phyloP scores from a whole-genome alignment of 2,888 invertebrate genomes.

The Allygus modestus region DNA sequence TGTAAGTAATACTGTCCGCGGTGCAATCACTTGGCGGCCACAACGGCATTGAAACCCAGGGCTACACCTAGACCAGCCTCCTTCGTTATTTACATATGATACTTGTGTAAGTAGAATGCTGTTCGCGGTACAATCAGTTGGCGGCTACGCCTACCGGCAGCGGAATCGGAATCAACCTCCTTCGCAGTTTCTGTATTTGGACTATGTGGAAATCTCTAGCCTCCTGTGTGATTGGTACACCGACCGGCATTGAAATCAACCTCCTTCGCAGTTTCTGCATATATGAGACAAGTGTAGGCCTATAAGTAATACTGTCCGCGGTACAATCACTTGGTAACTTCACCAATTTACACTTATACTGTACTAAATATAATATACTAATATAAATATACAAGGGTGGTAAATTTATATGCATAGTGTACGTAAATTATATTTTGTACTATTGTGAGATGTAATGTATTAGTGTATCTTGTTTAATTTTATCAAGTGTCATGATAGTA shows the following conservation, averaged over 20 bases:
- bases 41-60: not conserved
- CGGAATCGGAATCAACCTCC: not conserved
- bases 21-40: not conserved
- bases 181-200: not conserved
- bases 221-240: too few relatives aligned
- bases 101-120: not conserved
- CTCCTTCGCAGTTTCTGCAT: constrained; percentile 3
- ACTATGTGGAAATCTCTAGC: too few relatives aligned
- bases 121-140: not conserved
- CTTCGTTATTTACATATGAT: constrained; percentile 16
- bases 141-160: not conserved
- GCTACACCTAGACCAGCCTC: too few relatives aligned
- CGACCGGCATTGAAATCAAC: not conserved
- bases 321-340: not conserved
- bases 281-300: constrained; percentile 1
- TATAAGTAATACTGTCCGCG: constrained; percentile 15
- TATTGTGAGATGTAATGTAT: too few relatives aligned
- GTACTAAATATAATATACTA: too few relatives aligned
- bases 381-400: too few relatives aligned
- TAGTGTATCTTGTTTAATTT: too few relatives aligned
- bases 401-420: too few relatives aligned
- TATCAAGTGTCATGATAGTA: too few relatives aligned
- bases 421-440: too few relatives aligned
- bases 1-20: constrained; percentile 27
- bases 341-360: too few relatives aligned